Evolutionary conservation across 2,113 vertebrate species (phyloP).

Genomic region (Meleagris gallopavo): DNA sequence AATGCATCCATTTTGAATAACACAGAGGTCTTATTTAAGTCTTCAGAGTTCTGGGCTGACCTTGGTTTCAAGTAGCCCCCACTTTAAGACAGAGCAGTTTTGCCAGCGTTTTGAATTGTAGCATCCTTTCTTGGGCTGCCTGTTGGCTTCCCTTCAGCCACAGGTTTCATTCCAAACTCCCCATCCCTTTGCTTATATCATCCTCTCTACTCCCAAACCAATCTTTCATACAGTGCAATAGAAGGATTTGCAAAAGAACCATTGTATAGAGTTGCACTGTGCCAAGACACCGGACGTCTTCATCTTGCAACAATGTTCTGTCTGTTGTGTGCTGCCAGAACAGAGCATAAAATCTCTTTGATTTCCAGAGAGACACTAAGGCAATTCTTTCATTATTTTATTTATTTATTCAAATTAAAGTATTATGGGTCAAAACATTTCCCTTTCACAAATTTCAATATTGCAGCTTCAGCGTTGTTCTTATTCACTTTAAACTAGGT

Average conservation of each 20-base stretch:
- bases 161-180: slow-evolving; percentile 20
- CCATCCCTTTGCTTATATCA: neutral
- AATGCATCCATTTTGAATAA: neutral
- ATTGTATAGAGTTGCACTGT: neutral
- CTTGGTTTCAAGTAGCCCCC: neutral
- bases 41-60: neutral
- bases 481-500: neutral
- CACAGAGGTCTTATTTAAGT: slow-evolving; percentile 4
- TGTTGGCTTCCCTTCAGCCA: slow-evolving; percentile 11
- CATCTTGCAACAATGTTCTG: slow-evolving; percentile 21
- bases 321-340: neutral
- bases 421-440: neutral
- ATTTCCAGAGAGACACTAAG: slow-evolving; percentile 22
- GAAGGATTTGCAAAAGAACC: neutral
- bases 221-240: neutral
- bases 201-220: neutral
- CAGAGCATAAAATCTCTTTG: slow-evolving; percentile 40
- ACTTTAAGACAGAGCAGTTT: neutral
- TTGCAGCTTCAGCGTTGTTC: neutral
- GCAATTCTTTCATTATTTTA: neutral
- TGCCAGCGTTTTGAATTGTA: neutral
- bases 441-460: neutral
- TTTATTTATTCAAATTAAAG: slow-evolving; percentile 28
- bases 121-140: neutral
- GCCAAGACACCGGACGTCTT: slow-evolving; percentile 25